Conservation (phyloP, 2,888 invertebrate species). For the Hecatera dysodea region DNA sequence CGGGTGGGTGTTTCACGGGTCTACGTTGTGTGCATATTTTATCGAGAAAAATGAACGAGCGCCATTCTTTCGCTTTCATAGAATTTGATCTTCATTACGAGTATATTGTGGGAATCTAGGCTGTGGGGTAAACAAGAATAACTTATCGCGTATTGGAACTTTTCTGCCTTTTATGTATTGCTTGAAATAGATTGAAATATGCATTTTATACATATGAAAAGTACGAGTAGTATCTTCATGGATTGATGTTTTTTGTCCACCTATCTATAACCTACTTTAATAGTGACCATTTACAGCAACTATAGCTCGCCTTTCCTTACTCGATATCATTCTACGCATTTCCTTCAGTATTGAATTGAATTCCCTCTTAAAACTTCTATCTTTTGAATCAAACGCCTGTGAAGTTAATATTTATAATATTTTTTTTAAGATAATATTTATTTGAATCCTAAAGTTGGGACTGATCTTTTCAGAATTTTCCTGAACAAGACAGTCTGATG, state of each 20-base stretch:
- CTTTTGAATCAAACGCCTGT: not conserved
- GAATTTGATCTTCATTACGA: slow-evolving; percentile 46
- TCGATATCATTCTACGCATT: not conserved
- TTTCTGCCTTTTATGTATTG: slow-evolving; percentile 6
- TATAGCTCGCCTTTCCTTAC: not conserved
- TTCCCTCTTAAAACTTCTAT: slow-evolving; percentile 2
- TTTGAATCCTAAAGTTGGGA: not conserved
- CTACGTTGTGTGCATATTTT: slow-evolving; percentile 63
- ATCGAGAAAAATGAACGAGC: slow-evolving; percentile 54
- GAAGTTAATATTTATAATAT: no score
- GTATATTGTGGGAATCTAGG: slow-evolving; percentile 45
- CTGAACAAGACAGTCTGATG: not conserved
- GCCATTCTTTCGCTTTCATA: slow-evolving; percentile 49
- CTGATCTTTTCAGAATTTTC: not conserved
- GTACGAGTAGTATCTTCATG: not conserved
- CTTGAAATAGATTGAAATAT: not conserved
- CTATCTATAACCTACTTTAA: not conserved
- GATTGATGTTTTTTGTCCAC: not conserved
- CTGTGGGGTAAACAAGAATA: slow-evolving; percentile 50
- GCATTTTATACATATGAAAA: not conserved
- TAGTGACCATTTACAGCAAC: not conserved
- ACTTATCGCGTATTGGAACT: slow-evolving; percentile 22
- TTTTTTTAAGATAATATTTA: no score
- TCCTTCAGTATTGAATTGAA: not conserved
- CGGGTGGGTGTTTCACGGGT: slow-evolving; percentile 36